Evolutionary conservation across 1,140 invertebrate species (phyloP).

Genomic region (Drosophila athabasca): DNA sequence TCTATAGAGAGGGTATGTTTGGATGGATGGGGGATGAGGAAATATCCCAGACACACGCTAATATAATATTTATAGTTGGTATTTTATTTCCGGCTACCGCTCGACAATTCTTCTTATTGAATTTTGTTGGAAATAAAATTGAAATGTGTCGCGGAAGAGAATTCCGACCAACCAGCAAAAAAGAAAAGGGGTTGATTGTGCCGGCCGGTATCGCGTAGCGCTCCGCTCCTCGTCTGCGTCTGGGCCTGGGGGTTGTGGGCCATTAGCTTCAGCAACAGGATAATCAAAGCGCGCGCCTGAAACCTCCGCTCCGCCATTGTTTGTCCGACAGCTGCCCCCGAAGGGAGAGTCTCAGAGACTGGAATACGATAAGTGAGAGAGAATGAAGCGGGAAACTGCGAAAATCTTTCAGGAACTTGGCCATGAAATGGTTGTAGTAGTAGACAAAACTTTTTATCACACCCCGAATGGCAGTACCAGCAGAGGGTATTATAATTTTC

Average conservation of each 20-base stretch:
- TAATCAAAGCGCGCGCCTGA: constrained; percentile 40
- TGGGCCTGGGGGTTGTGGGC: constrained; percentile 18
- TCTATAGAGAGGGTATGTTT: constrained; percentile 1
- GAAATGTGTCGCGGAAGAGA: constrained; percentile 61
- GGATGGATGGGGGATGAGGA: neutral
- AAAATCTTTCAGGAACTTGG: constrained; percentile 16
- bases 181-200: constrained; percentile 8
- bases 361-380: constrained; percentile 4
- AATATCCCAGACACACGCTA: constrained; percentile 37
- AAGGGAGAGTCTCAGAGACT: constrained; percentile 9
- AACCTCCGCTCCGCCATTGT: constrained; percentile 7
- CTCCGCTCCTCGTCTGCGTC: constrained; percentile 2
- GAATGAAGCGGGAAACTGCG: constrained; percentile 5
- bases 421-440: constrained; percentile 30
- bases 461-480: too few relatives aligned
- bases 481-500: too few relatives aligned
- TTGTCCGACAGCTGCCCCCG: constrained; percentile 29
- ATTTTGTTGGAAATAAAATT: constrained; percentile 57
- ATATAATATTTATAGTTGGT: constrained; percentile 79
- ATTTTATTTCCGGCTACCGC: constrained; percentile 68
- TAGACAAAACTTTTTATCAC: neutral
- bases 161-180: constrained; percentile 25
- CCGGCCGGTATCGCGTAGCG: constrained; percentile 14
- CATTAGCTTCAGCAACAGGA: constrained; percentile 69
- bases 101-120: constrained; percentile 51